phyloP scores from a whole-genome alignment of 2,113 vertebrate genomes.

The Hydrolagus affinis region DNA sequence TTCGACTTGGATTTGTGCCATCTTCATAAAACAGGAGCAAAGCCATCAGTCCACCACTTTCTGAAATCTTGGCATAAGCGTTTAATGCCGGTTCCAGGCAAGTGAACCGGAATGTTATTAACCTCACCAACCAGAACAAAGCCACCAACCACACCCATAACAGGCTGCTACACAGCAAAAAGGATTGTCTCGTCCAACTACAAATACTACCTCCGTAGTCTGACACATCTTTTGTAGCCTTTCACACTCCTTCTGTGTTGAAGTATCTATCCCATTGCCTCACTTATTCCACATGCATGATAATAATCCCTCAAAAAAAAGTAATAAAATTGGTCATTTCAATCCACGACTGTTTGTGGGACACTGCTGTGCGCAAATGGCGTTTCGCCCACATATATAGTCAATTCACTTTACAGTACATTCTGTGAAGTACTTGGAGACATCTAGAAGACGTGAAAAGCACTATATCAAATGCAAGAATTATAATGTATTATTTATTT shows the following conservation, averaged over 20 bases:
- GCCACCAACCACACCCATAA: neutral
- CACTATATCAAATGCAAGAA: too few species aligned
- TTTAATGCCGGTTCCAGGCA: neutral
- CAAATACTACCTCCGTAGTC: neutral
- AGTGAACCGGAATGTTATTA: slow-evolving; percentile 3
- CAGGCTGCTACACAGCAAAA: neutral
- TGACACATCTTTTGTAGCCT: neutral
- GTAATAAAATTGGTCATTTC: too few species aligned
- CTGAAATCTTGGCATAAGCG: neutral
- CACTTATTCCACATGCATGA: too few species aligned
- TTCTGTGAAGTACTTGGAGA: too few species aligned
- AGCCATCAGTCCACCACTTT: neutral
- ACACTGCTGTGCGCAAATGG: too few species aligned
- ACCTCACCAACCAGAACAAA: slow-evolving; percentile 5
- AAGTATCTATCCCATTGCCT: neutral
- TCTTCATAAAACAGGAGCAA: neutral
- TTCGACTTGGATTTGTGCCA: neutral
- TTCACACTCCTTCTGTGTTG: neutral
- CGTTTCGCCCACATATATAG: too few species aligned
- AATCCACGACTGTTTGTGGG: too few species aligned
- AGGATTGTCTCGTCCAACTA: too few species aligned
- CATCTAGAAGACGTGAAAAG: too few species aligned
- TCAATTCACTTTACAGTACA: too few species aligned
- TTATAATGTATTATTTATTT: too few species aligned
- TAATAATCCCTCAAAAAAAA: too few species aligned